Conservation (phyloP, 2,888 invertebrate species). For the Trichogramma evanescens region DNA sequence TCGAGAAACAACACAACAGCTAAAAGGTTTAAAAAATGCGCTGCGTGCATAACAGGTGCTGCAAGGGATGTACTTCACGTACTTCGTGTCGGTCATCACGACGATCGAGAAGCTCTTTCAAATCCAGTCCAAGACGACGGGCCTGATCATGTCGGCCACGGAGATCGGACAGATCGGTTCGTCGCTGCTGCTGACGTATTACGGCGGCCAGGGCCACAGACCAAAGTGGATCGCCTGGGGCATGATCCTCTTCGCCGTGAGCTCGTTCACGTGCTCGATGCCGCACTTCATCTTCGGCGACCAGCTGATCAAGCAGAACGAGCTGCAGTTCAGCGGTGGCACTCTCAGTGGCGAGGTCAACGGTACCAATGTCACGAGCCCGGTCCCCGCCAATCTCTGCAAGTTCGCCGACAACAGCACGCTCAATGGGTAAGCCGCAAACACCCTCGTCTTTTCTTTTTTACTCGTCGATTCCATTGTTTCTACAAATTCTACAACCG, state of each 20-base stretch:
- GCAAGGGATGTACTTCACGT: slow-evolving; percentile 86
- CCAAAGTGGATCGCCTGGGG: slow-evolving; percentile 92
- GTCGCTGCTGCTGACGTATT: slow-evolving; percentile 78
- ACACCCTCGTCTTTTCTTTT: background rate
- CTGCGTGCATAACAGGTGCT: slow-evolving; percentile 36
- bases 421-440: slow-evolving; percentile 32
- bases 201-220: slow-evolving; percentile 84
- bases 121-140: slow-evolving; percentile 85
- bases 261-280: slow-evolving; percentile 78
- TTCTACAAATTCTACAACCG: too few relatives aligned
- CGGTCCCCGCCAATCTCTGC: slow-evolving; percentile 40
- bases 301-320: slow-evolving; percentile 57
- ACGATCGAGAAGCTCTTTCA: slow-evolving; percentile 88
- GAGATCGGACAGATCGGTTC: slow-evolving; percentile 91
- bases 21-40: background rate
- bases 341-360: slow-evolving; percentile 31
- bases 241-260: slow-evolving; percentile 80
- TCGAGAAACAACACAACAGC: background rate
- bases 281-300: slow-evolving; percentile 82
- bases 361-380: slow-evolving; percentile 32
- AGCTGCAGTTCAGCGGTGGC: slow-evolving; percentile 43
- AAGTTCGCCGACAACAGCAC: slow-evolving; percentile 32
- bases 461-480: background rate
- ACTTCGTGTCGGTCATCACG: slow-evolving; percentile 88
- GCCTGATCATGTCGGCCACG: slow-evolving; percentile 81